phyloP scores from a whole-genome alignment of 2,888 invertebrate species.

The Lithophane leautieri region DNA sequence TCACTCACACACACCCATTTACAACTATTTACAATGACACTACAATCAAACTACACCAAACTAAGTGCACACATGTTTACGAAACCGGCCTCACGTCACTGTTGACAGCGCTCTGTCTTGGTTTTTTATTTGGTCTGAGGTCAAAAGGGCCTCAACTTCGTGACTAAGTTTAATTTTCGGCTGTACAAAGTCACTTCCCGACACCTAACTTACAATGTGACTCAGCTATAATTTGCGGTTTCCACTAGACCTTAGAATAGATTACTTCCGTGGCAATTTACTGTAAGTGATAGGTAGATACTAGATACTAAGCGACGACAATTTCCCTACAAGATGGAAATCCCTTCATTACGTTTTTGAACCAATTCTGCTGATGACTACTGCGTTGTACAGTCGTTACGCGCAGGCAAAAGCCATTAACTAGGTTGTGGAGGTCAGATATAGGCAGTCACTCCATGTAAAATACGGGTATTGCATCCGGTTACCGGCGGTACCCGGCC shows the following conservation, averaged over 20 bases:
- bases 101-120: too few relatives aligned
- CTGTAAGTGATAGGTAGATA: slow-evolving; percentile 30
- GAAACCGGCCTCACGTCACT: too few relatives aligned
- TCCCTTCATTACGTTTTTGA: slow-evolving; percentile 21
- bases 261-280: slow-evolving; percentile 45
- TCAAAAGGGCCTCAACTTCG: slow-evolving; percentile 13
- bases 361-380: neutral
- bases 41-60: too few relatives aligned
- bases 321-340: slow-evolving; percentile 30
- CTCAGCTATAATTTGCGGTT: slow-evolving; percentile 39
- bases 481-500: too few relatives aligned
- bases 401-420: neutral
- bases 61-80: too few relatives aligned
- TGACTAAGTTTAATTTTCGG: slow-evolving; percentile 29
- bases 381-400: neutral
- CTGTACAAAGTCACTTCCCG: neutral
- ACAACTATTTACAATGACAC: too few relatives aligned
- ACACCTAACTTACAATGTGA: slow-evolving; percentile 32
- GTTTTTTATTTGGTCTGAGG: too few relatives aligned
- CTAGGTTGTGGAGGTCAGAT: too few relatives aligned
- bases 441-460: too few relatives aligned
- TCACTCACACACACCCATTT: too few relatives aligned
- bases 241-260: slow-evolving; percentile 41
- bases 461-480: too few relatives aligned
- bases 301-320: neutral